Conservation (phyloP, 2,113 vertebrate genomes). For the Chloroceryle aenea region DNA sequence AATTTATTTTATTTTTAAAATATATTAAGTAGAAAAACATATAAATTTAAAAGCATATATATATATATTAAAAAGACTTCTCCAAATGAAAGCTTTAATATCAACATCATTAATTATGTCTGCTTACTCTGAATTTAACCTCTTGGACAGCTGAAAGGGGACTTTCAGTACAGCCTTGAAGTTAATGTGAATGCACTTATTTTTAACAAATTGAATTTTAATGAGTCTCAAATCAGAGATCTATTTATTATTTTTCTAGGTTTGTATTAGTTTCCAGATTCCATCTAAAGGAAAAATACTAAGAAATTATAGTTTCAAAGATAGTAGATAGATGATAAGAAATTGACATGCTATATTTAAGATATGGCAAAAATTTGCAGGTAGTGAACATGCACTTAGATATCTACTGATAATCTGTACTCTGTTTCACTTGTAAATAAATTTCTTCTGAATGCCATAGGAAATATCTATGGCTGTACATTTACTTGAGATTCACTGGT, state of each 20-base stretch:
- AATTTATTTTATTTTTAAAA: background rate
- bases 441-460: background rate
- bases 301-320: background rate
- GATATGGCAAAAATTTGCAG: background rate
- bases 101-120: background rate
- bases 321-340: background rate
- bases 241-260: background rate
- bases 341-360: background rate
- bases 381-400: background rate
- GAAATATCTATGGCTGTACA: background rate
- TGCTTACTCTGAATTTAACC: background rate
- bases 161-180: background rate
- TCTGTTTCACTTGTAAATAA: background rate
- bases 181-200: background rate
- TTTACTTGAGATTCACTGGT: background rate
- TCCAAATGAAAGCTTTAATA: background rate
- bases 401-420: background rate
- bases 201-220: constrained; percentile 7
- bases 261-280: constrained; percentile 6
- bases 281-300: background rate
- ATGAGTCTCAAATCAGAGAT: constrained; percentile 9
- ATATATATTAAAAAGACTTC: background rate
- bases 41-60: background rate
- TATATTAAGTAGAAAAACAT: background rate
- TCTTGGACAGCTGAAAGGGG: background rate